A percentile compares a stretch with the other conserved stretches of the same genome.
Evolutionary conservation across 35 echinoderm and acorn worm genomes (phyloP).

Genomic region (Ophioderma brevispina): DNA sequence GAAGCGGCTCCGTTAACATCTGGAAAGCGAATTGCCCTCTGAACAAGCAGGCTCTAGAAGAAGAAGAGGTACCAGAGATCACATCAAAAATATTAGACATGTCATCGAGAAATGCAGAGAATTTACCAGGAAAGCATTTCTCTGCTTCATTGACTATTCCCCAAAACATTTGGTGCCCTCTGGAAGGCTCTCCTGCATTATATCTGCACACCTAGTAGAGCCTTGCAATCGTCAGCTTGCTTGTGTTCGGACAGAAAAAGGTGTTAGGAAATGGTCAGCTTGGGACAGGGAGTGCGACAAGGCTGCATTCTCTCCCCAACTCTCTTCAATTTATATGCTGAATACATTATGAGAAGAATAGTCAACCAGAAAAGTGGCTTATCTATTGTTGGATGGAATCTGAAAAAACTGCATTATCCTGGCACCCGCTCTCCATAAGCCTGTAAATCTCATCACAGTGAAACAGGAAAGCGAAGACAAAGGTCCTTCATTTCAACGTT

Average conservation of each 20-base stretch:
- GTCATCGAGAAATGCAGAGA: slow-evolving; percentile 37
- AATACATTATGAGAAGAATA: not conserved
- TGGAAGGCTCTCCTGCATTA: not conserved
- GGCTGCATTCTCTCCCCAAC: slow-evolving; percentile 4
- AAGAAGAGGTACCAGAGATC: slow-evolving; percentile 55
- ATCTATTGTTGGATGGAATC: not conserved
- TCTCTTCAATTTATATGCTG: slow-evolving; percentile 36
- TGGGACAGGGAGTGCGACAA: not conserved
- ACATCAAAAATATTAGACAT: slow-evolving; percentile 36
- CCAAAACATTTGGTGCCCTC: slow-evolving; percentile 34
- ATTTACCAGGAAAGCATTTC: slow-evolving; percentile 37
- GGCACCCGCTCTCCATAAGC: not conserved
- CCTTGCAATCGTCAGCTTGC: not conserved
- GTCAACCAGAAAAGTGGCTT: not conserved
- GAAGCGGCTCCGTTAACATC: slow-evolving; percentile 28
- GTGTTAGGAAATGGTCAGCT: not conserved
- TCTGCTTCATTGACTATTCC: slow-evolving; percentile 54
- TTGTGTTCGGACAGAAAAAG: not conserved
- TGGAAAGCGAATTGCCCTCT: slow-evolving; percentile 34
- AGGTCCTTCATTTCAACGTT: slow-evolving; percentile 20
- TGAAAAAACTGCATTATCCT: not conserved
- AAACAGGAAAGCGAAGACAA: not conserved
- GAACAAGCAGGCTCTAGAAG: slow-evolving; percentile 49
- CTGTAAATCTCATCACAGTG: not conserved
- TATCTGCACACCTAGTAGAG: not conserved